Percentiles rank a stretch among this genome's conserved stretches.
Conservation (phyloP, 2,888 invertebrate genomes). For the Lepidochrysops patricia region DNA sequence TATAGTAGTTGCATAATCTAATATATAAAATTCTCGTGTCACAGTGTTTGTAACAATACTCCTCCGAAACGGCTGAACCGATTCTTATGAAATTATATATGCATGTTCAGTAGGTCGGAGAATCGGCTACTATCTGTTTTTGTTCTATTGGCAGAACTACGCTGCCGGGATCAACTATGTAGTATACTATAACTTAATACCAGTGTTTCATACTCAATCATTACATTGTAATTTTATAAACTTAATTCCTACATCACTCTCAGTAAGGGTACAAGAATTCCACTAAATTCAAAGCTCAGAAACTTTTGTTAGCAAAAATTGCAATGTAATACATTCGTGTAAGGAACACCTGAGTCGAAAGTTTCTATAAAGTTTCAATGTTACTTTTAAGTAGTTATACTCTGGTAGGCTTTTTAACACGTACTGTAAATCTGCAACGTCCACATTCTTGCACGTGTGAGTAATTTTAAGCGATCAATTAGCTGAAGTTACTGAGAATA, state of each 20-base stretch:
- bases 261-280: background rate
- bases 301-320: background rate
- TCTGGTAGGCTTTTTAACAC: constrained; percentile 28
- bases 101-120: too few species aligned
- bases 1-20: too few species aligned
- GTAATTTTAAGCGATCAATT: constrained; percentile 41
- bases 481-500: constrained; percentile 27
- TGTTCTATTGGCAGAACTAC: too few species aligned
- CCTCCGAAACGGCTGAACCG: too few species aligned
- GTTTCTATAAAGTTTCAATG: background rate
- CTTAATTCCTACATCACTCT: background rate
- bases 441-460: constrained; percentile 62
- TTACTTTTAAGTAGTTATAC: background rate
- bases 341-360: constrained; percentile 4
- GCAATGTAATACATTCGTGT: background rate
- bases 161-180: too few species aligned
- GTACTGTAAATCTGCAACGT: constrained; percentile 53
- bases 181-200: too few species aligned
- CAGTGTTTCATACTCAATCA: too few species aligned
- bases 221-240: background rate
- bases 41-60: too few species aligned
- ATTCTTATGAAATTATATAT: too few species aligned
- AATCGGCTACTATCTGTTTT: too few species aligned
- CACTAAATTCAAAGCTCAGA: background rate
- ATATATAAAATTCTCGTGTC: too few species aligned